Evolutionary conservation across 2,888 invertebrate species (phyloP).

Genomic region (Drosophila sordidula): DNA sequence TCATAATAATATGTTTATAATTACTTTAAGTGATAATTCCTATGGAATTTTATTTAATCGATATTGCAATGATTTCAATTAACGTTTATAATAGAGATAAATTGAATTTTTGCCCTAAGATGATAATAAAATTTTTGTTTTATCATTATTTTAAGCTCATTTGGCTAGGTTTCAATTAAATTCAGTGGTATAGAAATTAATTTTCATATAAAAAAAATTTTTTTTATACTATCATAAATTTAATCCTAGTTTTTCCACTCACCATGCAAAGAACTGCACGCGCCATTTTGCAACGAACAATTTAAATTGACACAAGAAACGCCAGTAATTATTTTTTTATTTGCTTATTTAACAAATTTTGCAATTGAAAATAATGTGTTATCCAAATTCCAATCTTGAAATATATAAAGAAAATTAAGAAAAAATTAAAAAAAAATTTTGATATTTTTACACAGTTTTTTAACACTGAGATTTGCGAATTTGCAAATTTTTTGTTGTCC

Average conservation of each 20-base stretch:
- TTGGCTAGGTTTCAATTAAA: not conserved
- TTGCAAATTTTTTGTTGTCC: constrained; percentile 40
- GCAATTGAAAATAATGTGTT: constrained; percentile 63
- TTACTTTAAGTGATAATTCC: constrained; percentile 17
- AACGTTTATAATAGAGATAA: constrained; percentile 13
- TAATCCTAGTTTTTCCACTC: constrained; percentile 68
- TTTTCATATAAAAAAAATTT: too few relatives aligned
- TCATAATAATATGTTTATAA: constrained; percentile 19
- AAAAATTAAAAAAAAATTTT: constrained; percentile 32
- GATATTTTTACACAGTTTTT: constrained; percentile 35
- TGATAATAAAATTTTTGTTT: not conserved
- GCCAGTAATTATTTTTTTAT: constrained; percentile 67
- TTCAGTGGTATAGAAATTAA: too few relatives aligned
- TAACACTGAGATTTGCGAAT: constrained; percentile 24
- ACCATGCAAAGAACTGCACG: constrained; percentile 85
- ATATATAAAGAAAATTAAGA: constrained; percentile 61
- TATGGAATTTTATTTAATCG: constrained; percentile 16
- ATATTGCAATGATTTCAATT: not conserved
- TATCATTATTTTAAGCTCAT: not conserved
- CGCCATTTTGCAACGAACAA: constrained; percentile 82
- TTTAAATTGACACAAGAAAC: constrained; percentile 78
- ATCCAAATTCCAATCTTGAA: constrained; percentile 74
- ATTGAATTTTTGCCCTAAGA: not conserved
- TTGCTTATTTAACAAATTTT: constrained; percentile 46
- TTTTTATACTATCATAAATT: not conserved